Evolutionary conservation across 2,888 invertebrate species (phyloP).

Genomic region (Meteorus cinctellus): DNA sequence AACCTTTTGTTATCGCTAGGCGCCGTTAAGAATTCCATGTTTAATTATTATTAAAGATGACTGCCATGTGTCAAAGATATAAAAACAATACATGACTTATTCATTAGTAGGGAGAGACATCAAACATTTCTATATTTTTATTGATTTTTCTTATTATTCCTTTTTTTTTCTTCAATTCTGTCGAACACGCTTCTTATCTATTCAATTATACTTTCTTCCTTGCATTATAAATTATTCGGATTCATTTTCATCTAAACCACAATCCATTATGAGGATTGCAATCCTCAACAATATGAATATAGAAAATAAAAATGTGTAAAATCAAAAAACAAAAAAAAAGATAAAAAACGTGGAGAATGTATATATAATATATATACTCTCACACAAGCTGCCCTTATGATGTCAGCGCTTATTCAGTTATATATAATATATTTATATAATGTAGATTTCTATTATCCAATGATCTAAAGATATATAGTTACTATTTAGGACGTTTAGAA

Average conservation of each 20-base stretch:
- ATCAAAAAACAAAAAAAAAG: background rate
- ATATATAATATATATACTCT: background rate
- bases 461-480: conserved; percentile 28
- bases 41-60: background rate
- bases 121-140: conserved; percentile 12
- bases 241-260: conserved; percentile 6
- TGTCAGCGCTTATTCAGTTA: background rate
- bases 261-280: background rate
- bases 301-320: conserved; percentile 1
- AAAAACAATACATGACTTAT: conserved; percentile 23
- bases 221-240: conserved; percentile 23
- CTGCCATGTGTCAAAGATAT: conserved; percentile 9
- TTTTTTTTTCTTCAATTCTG: background rate
- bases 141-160: background rate
- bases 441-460: conserved; percentile 8
- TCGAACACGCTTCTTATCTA: background rate
- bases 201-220: conserved; percentile 24
- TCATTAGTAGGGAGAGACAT: conserved; percentile 12
- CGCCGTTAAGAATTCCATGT: conserved; percentile 10
- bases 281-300: background rate
- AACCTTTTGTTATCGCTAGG: background rate
- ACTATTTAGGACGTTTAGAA: conserved; percentile 38
- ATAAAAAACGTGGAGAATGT: background rate
- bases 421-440: conserved; percentile 25
- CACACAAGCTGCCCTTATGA: background rate